Evolutionary conservation across 2,888 invertebrate genomes (phyloP).

Genomic region (Netelia melanura): DNA sequence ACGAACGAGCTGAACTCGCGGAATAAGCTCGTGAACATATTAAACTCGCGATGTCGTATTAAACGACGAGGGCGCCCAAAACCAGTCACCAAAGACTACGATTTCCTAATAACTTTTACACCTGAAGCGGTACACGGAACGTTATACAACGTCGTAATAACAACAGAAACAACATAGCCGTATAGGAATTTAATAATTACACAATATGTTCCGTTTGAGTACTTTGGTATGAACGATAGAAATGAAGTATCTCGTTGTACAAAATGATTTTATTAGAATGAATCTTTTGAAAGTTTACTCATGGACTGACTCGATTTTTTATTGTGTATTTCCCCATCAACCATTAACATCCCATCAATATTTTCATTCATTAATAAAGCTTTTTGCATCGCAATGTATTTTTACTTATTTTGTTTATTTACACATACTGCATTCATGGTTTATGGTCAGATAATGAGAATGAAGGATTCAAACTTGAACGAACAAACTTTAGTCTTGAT

Average conservation of each 20-base stretch:
- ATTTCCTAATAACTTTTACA: slow-evolving; percentile 61
- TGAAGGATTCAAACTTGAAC: background rate
- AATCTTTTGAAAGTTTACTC: slow-evolving; percentile 76
- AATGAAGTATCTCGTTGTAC: slow-evolving; percentile 75
- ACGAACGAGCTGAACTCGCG: slow-evolving; percentile 89
- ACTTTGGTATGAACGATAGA: slow-evolving; percentile 72
- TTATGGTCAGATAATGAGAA: background rate
- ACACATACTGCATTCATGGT: too few species aligned
- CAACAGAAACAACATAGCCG: slow-evolving; percentile 40
- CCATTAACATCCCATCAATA: too few species aligned
- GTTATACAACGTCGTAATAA: slow-evolving; percentile 42
- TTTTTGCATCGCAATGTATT: too few species aligned
- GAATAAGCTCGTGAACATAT: slow-evolving; percentile 90
- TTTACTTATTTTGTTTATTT: too few species aligned
- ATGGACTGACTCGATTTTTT: background rate
- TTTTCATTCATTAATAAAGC: too few species aligned
- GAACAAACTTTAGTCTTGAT: background rate
- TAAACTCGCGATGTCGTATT: slow-evolving; percentile 85
- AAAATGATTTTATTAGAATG: slow-evolving; percentile 76
- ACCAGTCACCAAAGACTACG: slow-evolving; percentile 20
- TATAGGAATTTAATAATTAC: slow-evolving; percentile 60
- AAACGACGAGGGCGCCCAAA: too few species aligned
- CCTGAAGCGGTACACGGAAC: slow-evolving; percentile 26
- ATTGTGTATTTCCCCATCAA: background rate
- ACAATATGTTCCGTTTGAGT: slow-evolving; percentile 64